Conservation (phyloP, 2,113 vertebrate genomes). For the Carassius carassius region DNA sequence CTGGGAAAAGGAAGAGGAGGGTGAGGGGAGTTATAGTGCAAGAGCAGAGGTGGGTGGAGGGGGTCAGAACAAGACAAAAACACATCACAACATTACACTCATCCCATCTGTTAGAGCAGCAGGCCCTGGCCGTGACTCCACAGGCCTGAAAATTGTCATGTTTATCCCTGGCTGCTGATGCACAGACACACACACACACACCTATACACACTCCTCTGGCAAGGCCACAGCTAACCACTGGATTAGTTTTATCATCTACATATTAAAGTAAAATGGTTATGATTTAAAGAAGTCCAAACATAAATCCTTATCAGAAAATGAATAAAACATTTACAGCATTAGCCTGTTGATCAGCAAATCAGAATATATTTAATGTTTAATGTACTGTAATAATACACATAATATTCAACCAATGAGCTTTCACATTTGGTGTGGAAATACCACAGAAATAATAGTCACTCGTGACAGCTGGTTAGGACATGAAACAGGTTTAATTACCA, state of each 20-base stretch:
- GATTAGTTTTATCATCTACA: not conserved
- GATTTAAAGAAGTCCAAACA: not conserved
- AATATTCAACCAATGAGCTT: not conserved
- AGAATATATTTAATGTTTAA: not conserved
- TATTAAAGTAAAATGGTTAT: slow-evolving; percentile 6
- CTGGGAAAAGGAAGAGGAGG: slow-evolving; percentile 79
- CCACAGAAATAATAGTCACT: not conserved
- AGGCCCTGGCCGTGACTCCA: slow-evolving; percentile 20
- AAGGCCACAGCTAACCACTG: not conserved
- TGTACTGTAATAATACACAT: not conserved
- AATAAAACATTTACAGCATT: not conserved
- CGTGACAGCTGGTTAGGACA: not conserved
- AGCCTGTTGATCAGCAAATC: not conserved
- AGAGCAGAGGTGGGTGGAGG: slow-evolving; percentile 71
- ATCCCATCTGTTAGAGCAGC: not conserved
- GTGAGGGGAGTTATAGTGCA: slow-evolving; percentile 61
- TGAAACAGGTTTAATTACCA: not conserved
- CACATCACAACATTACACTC: slow-evolving; percentile 41
- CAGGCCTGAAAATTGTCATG: slow-evolving; percentile 30
- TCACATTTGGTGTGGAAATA: not conserved
- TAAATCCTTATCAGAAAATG: not conserved
- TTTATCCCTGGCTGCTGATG: slow-evolving; percentile 28
- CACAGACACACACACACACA: not conserved
- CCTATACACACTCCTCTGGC: not conserved
- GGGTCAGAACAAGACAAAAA: slow-evolving; percentile 62